Evolutionary conservation across 2,797 vertebrate species (phyloP).

Genomic region (Gallinago stenura): DNA sequence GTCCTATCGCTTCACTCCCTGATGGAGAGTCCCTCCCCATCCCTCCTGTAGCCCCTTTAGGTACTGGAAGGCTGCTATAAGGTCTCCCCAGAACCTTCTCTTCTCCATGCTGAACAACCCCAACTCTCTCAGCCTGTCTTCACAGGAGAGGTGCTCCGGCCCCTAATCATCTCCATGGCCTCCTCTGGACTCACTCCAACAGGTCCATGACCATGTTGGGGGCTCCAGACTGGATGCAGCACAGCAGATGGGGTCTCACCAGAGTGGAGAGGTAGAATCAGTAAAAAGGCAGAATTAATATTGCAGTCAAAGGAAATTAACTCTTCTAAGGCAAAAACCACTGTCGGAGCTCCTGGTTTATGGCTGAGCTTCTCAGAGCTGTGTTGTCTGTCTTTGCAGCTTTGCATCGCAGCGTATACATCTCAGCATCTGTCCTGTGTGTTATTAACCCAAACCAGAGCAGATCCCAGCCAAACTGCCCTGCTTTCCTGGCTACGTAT

Average conservation of each 20-base stretch:
- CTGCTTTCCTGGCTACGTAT: not conserved
- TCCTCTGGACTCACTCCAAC: not conserved
- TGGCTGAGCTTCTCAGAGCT: not conserved
- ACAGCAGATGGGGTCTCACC: not conserved
- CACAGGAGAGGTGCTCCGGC: not conserved
- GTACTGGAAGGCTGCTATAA: not conserved
- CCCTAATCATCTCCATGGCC: not conserved
- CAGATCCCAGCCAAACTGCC: not conserved
- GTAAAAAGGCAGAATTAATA: not conserved
- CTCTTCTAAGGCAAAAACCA: not conserved
- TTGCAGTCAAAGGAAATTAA: not conserved
- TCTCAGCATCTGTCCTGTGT: not conserved
- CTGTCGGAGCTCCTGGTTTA: not conserved
- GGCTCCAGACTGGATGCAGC: not conserved
- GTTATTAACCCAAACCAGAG: not conserved
- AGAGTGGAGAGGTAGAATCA: not conserved
- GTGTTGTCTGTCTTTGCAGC: not conserved
- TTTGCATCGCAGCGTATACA: rapidly evolving
- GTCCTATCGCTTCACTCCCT: not conserved
- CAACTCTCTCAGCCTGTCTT: not conserved
- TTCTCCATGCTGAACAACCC: not conserved
- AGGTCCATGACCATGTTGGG: not conserved
- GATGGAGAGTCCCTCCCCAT: not conserved
- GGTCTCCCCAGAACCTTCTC: not conserved
- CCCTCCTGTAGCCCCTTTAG: not conserved